A percentile compares a stretch with the other conserved stretches of the same genome.
Evolutionary conservation across 2,113 vertebrate species (phyloP).

Genomic region (Pollachius pollachius): DNA sequence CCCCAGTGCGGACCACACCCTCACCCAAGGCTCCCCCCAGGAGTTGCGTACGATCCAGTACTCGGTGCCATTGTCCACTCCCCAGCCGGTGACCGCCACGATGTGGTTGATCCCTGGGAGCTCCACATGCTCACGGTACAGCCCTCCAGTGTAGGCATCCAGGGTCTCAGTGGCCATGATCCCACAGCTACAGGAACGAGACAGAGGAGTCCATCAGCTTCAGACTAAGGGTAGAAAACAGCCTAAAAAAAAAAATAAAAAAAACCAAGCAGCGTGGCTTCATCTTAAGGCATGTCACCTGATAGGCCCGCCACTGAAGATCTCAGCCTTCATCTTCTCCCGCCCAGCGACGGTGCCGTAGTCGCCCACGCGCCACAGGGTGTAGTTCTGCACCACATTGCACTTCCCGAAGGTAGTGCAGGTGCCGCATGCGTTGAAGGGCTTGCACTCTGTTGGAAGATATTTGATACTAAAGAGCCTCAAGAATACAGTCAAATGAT

Average conservation of each 20-base stretch:
- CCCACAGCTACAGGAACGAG: slow-evolving; percentile 75
- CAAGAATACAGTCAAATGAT: background rate
- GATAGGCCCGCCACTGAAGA: slow-evolving; percentile 60
- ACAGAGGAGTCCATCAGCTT: background rate
- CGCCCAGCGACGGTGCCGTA: slow-evolving; percentile 60
- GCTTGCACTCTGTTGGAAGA: slow-evolving; percentile 72
- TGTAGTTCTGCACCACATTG: slow-evolving; percentile 61
- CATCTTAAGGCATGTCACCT: slow-evolving; percentile 39
- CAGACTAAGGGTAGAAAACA: background rate
- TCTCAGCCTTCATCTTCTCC: slow-evolving; percentile 61
- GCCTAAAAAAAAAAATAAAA: too few species aligned
- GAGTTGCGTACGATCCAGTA: slow-evolving; percentile 93
- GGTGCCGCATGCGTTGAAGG: slow-evolving; percentile 84
- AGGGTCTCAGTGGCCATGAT: slow-evolving; percentile 83
- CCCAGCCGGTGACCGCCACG: slow-evolving; percentile 92
- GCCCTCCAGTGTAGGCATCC: slow-evolving; percentile 77
- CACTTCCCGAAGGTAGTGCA: slow-evolving; percentile 64
- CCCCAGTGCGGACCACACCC: slow-evolving; percentile 26
- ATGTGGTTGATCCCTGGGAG: slow-evolving; percentile 85
- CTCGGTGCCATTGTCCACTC: slow-evolving; percentile 76
- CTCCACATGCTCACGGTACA: slow-evolving; percentile 78
- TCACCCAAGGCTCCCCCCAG: slow-evolving; percentile 93
- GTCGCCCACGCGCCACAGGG: slow-evolving; percentile 61
- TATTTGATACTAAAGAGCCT: background rate
- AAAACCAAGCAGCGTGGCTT: background rate